Base-by-base conservation (phyloP, 2,888 invertebrate species). In the Agrotis clavis region DNA sequence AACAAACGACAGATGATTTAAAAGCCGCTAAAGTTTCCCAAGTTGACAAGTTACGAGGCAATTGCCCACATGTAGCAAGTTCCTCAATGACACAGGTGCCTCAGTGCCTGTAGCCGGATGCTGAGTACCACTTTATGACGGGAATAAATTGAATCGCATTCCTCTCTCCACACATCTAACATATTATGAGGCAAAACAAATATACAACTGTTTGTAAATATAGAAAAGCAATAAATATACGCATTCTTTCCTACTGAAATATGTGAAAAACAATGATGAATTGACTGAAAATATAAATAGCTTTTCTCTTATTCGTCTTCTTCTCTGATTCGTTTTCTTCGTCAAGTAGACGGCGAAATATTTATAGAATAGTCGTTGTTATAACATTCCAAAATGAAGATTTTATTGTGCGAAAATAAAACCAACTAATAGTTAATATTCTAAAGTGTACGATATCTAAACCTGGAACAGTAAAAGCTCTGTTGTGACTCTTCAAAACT, bases 131-230 rank as follows among this genome's bases (percentile, higher is more conserved):
- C 53, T 72, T 67, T 72, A 81, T 30, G 81, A 47, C 50, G 51
- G 53, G 45, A 71, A 81, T 79, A 76, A 79, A 81, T 81, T 72
- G 77, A 54, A 61, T 57, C 48, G 53, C 77, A 67, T 67, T 67
- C 72, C 61, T 35, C 30, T 35, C 30, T 47, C 25, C 56, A 71
- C 21, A 59, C 59, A 45, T 64, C 47, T 61, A 18, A 50, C n/a
- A 54, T 56, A 30, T n/a, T 13, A 41, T 59, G 19, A 47, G 35
- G 56, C 59, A 63, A 60, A 67, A 54, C 41, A 35, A 67, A 56
- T 60, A 3, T 35, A 64, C 21, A 13, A 48, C 35, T 64, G 19
- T 67, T 61, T 57, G 14, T 61, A 30, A 35, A 67, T 54, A 63
- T 41, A 35, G 70, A 70, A 65, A 16, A 6, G 13, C 19, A 41